Conservation (phyloP, 2,113 vertebrate species). For the Clarias gariepinus region DNA sequence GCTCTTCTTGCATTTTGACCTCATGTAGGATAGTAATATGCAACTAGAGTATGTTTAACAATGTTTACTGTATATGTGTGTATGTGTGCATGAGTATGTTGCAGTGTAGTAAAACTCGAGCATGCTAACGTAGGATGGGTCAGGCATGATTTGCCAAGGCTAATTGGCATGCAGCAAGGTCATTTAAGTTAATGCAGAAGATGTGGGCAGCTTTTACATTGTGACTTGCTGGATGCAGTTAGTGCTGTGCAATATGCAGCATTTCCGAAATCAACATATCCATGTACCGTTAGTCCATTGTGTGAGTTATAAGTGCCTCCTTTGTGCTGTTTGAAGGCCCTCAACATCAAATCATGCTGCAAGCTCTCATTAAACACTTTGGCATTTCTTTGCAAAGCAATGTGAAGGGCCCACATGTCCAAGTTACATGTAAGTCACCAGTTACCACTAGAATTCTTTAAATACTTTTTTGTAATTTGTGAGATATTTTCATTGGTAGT, state of each 20-base stretch:
- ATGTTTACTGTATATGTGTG: not conserved
- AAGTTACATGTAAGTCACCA: not conserved
- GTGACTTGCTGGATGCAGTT: slow-evolving; percentile 32
- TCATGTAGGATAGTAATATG: slow-evolving; percentile 3
- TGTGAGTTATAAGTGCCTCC: slow-evolving; percentile 24
- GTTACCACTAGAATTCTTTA: not conserved
- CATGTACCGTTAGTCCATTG: slow-evolving; percentile 31
- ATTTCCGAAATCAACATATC: slow-evolving; percentile 33
- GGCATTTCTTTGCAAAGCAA: slow-evolving; percentile 19
- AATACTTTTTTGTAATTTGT: slow-evolving; percentile 10
- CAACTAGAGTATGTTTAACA: slow-evolving; percentile 52
- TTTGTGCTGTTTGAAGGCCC: slow-evolving; percentile 22
- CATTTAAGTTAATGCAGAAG: slow-evolving; percentile 46
- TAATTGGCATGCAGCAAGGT: slow-evolving; percentile 39
- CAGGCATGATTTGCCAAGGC: slow-evolving; percentile 19
- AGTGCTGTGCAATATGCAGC: slow-evolving; percentile 28
- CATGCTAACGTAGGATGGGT: slow-evolving; percentile 3
- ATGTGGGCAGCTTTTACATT: slow-evolving; percentile 41
- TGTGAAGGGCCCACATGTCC: not conserved
- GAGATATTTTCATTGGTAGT: not conserved
- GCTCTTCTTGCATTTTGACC: not conserved
- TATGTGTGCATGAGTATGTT: not conserved
- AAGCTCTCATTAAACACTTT: slow-evolving; percentile 22
- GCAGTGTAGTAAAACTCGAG: not conserved
- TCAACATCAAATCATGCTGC: slow-evolving; percentile 28